These are phyloP conservation scores for Myxocyprinus asiaticus DNA, from an alignment of 2,113 vertebrate genomes.

Conservation along the genomic window DNA sequence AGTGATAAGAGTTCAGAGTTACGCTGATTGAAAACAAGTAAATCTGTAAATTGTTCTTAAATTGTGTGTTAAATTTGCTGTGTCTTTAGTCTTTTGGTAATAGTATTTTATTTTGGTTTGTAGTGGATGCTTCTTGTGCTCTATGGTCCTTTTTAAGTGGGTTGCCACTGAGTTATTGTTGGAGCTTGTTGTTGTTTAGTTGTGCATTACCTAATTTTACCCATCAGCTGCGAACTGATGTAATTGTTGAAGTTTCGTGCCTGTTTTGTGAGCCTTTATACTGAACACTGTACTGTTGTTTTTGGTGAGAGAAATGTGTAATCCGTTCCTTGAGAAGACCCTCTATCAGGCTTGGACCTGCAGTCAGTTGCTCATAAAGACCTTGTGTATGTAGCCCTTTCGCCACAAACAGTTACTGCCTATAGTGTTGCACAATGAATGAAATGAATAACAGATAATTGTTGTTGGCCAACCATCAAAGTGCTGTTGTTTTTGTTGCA, in stretches of 20 bases:
- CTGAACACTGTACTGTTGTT: slow-evolving; percentile 22
- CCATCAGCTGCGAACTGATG: slow-evolving; percentile 10
- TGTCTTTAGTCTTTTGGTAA: too few species aligned
- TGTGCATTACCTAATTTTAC: slow-evolving; percentile 10
- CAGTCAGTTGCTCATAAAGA: slow-evolving; percentile 1
- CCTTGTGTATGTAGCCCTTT: slow-evolving; percentile 16
- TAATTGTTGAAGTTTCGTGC: background rate
- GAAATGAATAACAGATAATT: slow-evolving; percentile 17
- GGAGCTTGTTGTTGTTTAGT: background rate
- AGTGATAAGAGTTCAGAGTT: background rate
- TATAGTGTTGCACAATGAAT: slow-evolving; percentile 33
- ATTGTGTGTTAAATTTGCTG: too few species aligned
- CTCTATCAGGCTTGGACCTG: slow-evolving; percentile 7
- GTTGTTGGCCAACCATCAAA: slow-evolving; percentile 14
- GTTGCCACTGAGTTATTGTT: background rate
- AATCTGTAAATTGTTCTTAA: too few species aligned
- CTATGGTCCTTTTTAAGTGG: background rate
- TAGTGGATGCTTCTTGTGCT: background rate
- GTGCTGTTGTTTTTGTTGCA: slow-evolving; percentile 14
- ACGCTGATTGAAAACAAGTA: too few species aligned
- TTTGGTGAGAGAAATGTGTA: slow-evolving; percentile 3
- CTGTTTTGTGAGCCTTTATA: background rate
- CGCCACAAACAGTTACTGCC: slow-evolving; percentile 34
- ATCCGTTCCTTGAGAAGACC: background rate
- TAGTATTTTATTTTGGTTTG: background rate